These are phyloP conservation scores for Varanus salvator DNA, from an alignment of 2,113 vertebrate genomes.

Conservation along the genomic window DNA sequence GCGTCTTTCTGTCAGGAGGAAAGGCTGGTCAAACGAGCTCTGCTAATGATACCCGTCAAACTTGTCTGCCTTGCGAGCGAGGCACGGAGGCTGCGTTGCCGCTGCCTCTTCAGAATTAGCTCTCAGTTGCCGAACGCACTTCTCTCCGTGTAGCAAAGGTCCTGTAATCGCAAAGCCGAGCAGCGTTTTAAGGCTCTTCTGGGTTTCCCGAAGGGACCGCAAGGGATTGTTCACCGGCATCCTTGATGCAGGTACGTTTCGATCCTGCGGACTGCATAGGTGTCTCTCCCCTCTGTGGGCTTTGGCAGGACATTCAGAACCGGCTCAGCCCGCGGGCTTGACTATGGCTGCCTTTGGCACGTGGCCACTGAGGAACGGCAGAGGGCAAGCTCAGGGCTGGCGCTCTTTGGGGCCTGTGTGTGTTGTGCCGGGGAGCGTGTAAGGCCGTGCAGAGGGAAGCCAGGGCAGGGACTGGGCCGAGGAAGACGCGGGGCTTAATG, in stretches of 20 bases:
- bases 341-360: constrained; percentile 33
- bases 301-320: not conserved
- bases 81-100: not conserved
- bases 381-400: not conserved
- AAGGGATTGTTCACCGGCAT: fast-evolving
- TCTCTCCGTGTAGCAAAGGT: not conserved
- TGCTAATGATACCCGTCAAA: not conserved
- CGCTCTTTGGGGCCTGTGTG: not conserved
- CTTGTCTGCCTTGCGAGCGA: constrained; percentile 16
- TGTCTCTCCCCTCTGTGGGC: not conserved
- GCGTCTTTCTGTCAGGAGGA: not conserved
- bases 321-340: constrained; percentile 24
- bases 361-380: constrained; percentile 41
- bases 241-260: not conserved
- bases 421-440: not conserved
- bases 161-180: not conserved
- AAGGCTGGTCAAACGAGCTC: constrained; percentile 3
- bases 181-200: not conserved
- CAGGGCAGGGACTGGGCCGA: no score
- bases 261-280: fast-evolving
- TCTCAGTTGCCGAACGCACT: not conserved
- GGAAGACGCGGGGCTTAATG: not conserved
- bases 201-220: not conserved
- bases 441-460: not conserved
- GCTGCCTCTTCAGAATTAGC: not conserved